Evolutionary conservation across 92 coral and sea anemone genomes (phyloP), one percentile per base, ranked within the genome.

Genomic region (Zoanthus gigantus): DNA sequence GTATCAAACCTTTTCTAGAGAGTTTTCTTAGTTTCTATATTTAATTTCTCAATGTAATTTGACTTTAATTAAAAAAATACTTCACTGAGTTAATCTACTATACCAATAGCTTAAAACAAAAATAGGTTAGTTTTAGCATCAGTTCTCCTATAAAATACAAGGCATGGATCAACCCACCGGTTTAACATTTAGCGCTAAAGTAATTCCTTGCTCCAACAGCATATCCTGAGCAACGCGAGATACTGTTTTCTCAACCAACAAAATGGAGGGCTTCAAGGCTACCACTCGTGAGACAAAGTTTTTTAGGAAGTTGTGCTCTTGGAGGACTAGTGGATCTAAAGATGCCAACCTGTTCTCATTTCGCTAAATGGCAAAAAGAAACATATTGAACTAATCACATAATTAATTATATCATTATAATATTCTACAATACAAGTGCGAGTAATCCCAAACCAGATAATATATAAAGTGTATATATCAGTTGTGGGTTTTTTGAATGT

Each of bases 311-410:
- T 97, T 93, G 69, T 82, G 78, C 80, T 97, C 98, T 76, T 97
- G 99, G 45, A 95, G 91, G 42, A 97, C 91, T 60, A 97, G 88
- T 1, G 99, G 93, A 86, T 97, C 99, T 44, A 97, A 89, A 5
- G 97, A 97, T 15, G 99, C 99, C 68, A 97, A 86, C 63, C 98
- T 91, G 88, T 97, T 97, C 79, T 97, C 99, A 78, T 93, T 94
- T 42, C 98, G 96, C 98, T 97, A 89, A 11, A 42, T 69, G 75
- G 14, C 1, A 56, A 48, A 53, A 78, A 54, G 7, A 0, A 16
- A 56, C 14, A 34, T 2, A 37, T 50, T 17, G 3, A 71, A 14
- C 65, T 57, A 57, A 11, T 53, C 29, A 54, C 42, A 11, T 32
- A 67, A 5, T 17, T 16, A 3, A 65, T 2, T 29, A 0, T 65